Evolutionary conservation across 2,797 vertebrate species (phyloP).

Genomic region (Hypotaenidia okinawae): DNA sequence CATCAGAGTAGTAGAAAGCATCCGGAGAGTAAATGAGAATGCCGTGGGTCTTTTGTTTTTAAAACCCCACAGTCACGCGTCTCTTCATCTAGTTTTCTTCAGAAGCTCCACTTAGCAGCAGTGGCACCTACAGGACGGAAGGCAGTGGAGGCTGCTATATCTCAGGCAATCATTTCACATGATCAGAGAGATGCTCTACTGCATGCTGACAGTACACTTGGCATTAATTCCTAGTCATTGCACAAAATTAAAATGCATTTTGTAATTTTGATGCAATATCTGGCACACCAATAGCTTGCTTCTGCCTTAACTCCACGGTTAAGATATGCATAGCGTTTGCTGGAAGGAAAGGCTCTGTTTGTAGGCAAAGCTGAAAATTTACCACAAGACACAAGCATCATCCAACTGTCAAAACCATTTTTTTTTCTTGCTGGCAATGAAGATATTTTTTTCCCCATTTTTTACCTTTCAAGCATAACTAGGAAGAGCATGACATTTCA

Average conservation of each 20-base stretch:
- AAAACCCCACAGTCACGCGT: neutral
- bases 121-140: constrained; percentile 71
- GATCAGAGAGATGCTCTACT: constrained; percentile 61
- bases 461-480: constrained; percentile 38
- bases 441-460: constrained; percentile 16
- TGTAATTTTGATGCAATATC: constrained; percentile 70
- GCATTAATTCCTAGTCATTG: constrained; percentile 63
- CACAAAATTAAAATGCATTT: constrained; percentile 71
- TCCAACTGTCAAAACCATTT: constrained; percentile 59
- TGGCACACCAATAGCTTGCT: constrained; percentile 64
- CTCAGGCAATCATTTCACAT: constrained; percentile 20
- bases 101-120: constrained; percentile 65
- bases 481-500: neutral
- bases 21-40: neutral
- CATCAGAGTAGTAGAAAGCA: neutral
- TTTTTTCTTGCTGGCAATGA: constrained; percentile 47
- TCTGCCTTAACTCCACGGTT: constrained; percentile 47
- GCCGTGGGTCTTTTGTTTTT: neutral
- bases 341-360: constrained; percentile 67
- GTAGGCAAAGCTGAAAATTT: constrained; percentile 68
- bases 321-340: constrained; percentile 56
- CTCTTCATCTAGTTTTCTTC: constrained; percentile 41
- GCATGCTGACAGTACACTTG: constrained; percentile 58
- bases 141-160: constrained; percentile 40
- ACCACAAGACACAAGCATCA: constrained; percentile 65